Base-by-base conservation (phyloP, 2,113 vertebrate genomes). In the Sander lucioperca region DNA sequence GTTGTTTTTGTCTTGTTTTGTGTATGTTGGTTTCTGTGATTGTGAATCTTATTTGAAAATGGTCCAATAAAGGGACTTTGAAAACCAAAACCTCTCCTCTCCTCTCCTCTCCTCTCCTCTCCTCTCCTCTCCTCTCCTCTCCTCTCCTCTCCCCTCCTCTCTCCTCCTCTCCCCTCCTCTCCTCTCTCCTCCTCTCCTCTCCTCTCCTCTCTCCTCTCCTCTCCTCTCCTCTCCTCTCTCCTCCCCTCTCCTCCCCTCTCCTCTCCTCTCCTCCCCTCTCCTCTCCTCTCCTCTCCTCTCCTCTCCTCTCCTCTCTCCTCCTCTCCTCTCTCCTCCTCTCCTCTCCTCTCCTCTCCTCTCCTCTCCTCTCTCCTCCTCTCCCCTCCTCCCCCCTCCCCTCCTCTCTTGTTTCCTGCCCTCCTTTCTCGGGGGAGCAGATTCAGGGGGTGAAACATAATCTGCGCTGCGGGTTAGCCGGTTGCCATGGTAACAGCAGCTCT, bases 401-500 rank as follows among this genome's bases (percentile, higher is more conserved):
- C 30, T 59, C 27, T 18, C 27, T 33, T 18, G 14, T 59, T 14
- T 33, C 27, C 16, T 61, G 27, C 12, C 27, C 5, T 57, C 18
- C 15, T 51, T 30, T 25, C 45, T 23, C 15, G 21, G 62, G 36
- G 21, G 1, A n/a, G 21, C 25, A 68, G 65, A 30, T 68, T 68
- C 51, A 21, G 23, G 16, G 47, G 54, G 25, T 15, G 33, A 33
- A 74, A 74, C 62, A 61, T 74, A 73, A 73, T 78, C 59, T 8
- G 23, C 23, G 61, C 0, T 15, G 47, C n/a, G 6, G 30, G 48
- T 70, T 64, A 30, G 3, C 57, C 19, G 58, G 77, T 84, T 84
- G n/a, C 71, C 50, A 50, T 64, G 76, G 82, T 62, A 74, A 84
- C 77, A 27, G 48, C 57, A 79, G 77, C 76, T 78, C 19, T 16